Base-by-base conservation (phyloP, 2,888 invertebrate genomes). In the Drosophila helvetica region DNA sequence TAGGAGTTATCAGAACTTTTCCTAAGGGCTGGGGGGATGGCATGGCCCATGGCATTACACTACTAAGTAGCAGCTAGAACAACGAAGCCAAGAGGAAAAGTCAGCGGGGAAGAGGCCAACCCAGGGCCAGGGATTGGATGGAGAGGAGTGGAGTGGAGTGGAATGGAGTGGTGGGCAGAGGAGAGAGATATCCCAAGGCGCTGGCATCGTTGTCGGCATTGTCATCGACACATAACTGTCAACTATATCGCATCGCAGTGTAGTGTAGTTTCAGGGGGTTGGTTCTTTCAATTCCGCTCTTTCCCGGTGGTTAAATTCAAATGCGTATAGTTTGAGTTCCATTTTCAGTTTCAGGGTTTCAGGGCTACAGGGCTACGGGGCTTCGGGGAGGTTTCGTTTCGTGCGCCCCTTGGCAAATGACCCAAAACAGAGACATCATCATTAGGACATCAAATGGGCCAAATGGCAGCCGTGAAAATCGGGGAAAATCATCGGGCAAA, bases 351-450 rank as follows among this genome's bases (percentile, higher is more conserved):
- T n/a, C 10, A 33, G 33, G 57, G 25, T 25, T 25, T 25, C 25
- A 7, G 25, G 25, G 25, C 1, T 25, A 1, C 25, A 2, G 7
- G 7, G 7, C 0, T 8, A n/a, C n/a, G n/a, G n/a, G n/a, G n/a
- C n/a, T 25, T 7, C 25, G 7, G 25, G 71, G 69, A 69, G 71
- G 72, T 51, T 43, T 25, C 22, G 72, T 51, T 43, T 25, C 22
- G 19, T 65, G 62, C 43, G 43, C 52, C 43, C 45, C 63, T 25
- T 47, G 56, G 57, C 59, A 79, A 85, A 85, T 83, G 83, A 80
- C 74, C 80, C 80, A 83, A 78, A 80, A 82, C 78, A 55, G 53
- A 60, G 75, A 77, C 78, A 77, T 86, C 70, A 83, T 86, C 83
- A 75, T 83, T 82, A 82, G 73, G 75, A 66, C 68, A 75, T 78